Evolutionary conservation across 1,140 invertebrate species (phyloP).

Genomic region (Batillaria attramentaria): DNA sequence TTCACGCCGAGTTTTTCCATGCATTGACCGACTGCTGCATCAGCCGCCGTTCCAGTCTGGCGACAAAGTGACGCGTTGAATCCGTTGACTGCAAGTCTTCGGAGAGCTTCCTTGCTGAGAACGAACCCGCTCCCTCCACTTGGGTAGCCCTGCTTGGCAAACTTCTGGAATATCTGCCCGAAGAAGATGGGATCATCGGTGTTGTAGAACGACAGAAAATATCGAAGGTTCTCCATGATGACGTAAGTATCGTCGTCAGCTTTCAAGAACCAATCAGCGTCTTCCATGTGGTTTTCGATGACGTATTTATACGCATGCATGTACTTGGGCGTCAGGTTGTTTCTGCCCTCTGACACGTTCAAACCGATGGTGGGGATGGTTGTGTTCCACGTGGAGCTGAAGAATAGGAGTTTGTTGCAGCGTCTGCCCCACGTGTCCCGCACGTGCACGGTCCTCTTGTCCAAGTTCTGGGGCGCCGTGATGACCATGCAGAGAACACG

Average conservation of each 20-base stretch:
- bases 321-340: slow-evolving; percentile 57
- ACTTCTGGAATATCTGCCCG: slow-evolving; percentile 67
- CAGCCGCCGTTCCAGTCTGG: slow-evolving; percentile 86
- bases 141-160: slow-evolving; percentile 56
- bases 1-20: slow-evolving; percentile 88
- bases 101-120: slow-evolving; percentile 77
- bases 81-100: slow-evolving; percentile 54
- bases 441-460: slow-evolving; percentile 91
- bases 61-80: slow-evolving; percentile 73
- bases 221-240: slow-evolving; percentile 72
- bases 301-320: slow-evolving; percentile 82
- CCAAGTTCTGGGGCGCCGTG: slow-evolving; percentile 91
- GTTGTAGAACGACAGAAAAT: slow-evolving; percentile 52
- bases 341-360: slow-evolving; percentile 51
- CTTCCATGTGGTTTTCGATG: slow-evolving; percentile 66
- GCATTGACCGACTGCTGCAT: slow-evolving; percentile 95
- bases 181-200: slow-evolving; percentile 64
- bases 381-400: slow-evolving; percentile 58
- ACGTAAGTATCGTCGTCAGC: slow-evolving; percentile 83
- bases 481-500: slow-evolving; percentile 96
- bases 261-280: slow-evolving; percentile 68
- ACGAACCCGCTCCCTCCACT: slow-evolving; percentile 82
- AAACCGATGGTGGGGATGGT: slow-evolving; percentile 59
- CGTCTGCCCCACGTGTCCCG: slow-evolving; percentile 96
- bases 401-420: slow-evolving; percentile 80